These are phyloP conservation scores for Lutjanus erythropterus DNA, from an alignment of 2,113 vertebrate species.

Conservation along the genomic window DNA sequence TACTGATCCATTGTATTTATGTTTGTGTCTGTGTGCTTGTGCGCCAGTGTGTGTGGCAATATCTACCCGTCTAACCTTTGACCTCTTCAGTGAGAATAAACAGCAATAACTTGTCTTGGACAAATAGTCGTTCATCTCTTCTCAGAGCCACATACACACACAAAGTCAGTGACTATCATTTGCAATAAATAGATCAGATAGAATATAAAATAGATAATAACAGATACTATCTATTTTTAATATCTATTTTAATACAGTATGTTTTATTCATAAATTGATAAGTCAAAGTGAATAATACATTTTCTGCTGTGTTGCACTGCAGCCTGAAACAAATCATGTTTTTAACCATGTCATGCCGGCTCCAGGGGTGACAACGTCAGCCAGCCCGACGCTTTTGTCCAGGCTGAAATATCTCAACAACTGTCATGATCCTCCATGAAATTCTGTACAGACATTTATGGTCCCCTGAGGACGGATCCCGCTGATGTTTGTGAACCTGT, in stretches of 20 bases:
- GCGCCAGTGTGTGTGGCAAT: background rate
- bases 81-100: constrained; percentile 45
- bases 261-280: background rate
- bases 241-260: too few relatives aligned
- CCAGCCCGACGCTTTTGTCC: background rate
- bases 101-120: constrained; percentile 14
- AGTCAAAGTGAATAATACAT: too few relatives aligned
- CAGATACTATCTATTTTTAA: background rate
- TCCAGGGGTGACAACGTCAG: too few relatives aligned
- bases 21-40: background rate
- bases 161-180: background rate
- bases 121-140: constrained; percentile 1
- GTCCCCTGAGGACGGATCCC: background rate
- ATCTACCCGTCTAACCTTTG: constrained; percentile 32
- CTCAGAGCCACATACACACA: background rate
- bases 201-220: background rate
- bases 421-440: background rate
- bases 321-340: background rate
- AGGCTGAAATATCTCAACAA: background rate
- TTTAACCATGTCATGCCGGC: too few relatives aligned
- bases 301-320: background rate
- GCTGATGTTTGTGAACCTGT: background rate
- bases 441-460: background rate
- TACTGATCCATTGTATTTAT: background rate
- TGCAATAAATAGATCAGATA: background rate